Evolutionary conservation across 2,113 vertebrate species (phyloP).

Genomic region (Xyliphius kryptos): DNA sequence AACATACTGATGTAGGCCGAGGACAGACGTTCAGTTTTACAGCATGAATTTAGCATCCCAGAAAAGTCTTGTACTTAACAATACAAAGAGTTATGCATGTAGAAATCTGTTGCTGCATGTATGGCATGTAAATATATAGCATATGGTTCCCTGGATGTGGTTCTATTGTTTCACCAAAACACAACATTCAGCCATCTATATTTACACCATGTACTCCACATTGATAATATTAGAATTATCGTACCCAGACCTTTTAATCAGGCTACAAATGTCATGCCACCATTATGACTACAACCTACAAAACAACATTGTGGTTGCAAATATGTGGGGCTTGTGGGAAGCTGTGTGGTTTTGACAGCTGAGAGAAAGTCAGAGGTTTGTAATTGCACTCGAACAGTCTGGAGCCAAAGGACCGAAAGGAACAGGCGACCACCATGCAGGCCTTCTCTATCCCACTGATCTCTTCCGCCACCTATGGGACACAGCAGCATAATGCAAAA

Average conservation of each 20-base stretch:
- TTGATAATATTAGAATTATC: neutral
- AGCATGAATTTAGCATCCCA: neutral
- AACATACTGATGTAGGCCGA: conserved; percentile 3
- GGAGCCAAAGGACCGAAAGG: conserved; percentile 71
- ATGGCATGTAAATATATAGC: no score
- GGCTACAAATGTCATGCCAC: neutral
- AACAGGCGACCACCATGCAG: conserved; percentile 51
- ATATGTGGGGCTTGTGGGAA: conserved; percentile 1
- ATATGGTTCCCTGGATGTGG: no score
- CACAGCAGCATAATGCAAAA: conserved; percentile 1
- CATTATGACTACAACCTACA: neutral
- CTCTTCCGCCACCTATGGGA: conserved; percentile 66
- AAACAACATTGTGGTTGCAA: neutral
- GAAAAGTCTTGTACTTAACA: neutral
- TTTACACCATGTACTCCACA: neutral
- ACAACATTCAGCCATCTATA: no score
- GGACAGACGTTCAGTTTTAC: neutral
- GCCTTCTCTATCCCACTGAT: conserved; percentile 21
- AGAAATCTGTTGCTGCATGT: neutral
- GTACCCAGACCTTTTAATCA: neutral
- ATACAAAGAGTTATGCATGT: no score
- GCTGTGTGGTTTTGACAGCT: conserved; percentile 1
- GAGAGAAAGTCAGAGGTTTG: conserved; percentile 17
- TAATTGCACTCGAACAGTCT: conserved; percentile 35
- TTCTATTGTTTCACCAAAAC: no score